phyloP scores from a whole-genome alignment of 2,113 vertebrate genomes.

The Heteronetta atricapilla region DNA sequence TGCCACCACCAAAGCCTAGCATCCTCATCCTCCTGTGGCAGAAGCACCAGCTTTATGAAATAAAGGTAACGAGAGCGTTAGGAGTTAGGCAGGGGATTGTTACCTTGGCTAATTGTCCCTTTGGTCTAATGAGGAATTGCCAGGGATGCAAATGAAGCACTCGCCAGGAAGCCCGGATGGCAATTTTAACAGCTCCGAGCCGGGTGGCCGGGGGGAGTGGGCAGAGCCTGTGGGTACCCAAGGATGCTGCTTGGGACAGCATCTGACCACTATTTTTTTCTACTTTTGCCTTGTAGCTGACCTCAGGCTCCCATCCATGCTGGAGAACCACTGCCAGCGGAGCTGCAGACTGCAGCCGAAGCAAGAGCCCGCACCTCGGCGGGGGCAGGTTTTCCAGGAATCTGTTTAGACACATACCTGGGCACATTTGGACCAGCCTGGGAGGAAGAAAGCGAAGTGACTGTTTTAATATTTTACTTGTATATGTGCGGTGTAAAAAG shows the following conservation, averaged over 20 bases:
- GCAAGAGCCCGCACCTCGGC: fast-evolving
- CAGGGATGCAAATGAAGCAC: not conserved
- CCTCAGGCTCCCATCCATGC: not conserved
- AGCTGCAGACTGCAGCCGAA: not conserved
- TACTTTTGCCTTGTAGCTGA: not conserved
- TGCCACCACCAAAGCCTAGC: not conserved
- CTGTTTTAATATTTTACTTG: conserved; percentile 14
- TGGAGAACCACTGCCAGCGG: fast-evolving
- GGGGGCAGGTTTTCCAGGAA: conserved; percentile 10
- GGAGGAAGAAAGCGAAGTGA: not conserved
- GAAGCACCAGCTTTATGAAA: not conserved
- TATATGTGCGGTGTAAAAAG: not conserved
- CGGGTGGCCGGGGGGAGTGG: not conserved
- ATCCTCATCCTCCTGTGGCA: not conserved
- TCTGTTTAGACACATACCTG: conserved; percentile 32
- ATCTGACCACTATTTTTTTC: not conserved
- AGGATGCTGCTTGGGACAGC: not conserved
- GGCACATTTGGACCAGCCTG: not conserved
- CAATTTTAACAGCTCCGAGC: not conserved
- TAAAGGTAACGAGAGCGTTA: fast-evolving
- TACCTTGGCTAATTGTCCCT: not conserved
- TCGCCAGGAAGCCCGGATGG: not conserved
- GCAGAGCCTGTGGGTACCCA: not conserved
- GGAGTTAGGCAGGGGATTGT: not conserved
- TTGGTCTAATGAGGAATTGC: conserved; percentile 14